Evolutionary conservation across 2,797 vertebrate species (phyloP), one percentile per base, ranked within the genome.

Genomic region (Champsocephalus esox): DNA sequence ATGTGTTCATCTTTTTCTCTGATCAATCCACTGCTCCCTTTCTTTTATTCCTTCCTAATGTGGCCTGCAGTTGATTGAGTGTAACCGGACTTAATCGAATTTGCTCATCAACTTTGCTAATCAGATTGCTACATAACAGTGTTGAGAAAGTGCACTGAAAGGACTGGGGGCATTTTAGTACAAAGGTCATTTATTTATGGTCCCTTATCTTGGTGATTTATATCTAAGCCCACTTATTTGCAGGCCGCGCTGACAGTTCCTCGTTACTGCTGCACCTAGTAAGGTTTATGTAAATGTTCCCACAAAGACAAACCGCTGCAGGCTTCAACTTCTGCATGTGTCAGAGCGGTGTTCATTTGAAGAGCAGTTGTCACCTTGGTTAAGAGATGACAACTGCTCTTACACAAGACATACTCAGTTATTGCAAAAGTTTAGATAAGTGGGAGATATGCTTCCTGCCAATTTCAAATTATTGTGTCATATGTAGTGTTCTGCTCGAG

Each of bases 121-220:
- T 80, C 21, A 67, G 48, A 46, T 61, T 4, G 56, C 41, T 64
- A 52, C 58, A 41, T 45, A 66, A 75, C 46, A 54, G 60, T 49
- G 41, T 4, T 80, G 24, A 62, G 71, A 56, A 77, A 75, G 73
- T 63, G 64, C 43, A 83, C 57, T 12, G 49, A 34, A 19, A 43
- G 57, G 50, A 72, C 65, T 48, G 14, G 75, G 70, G 75, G 70
- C 73, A 73, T 87, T 80, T 68, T 57, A n/a, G 87, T 85, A n/a
- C 89, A 91, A 92, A 90, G 87, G 82, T 73, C 85, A 52, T 32
- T 71, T 64, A 79, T 88, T 89, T 90, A 88, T 82, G 85, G 59
- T 28, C 5, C 10, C 68, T 83, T 84, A 89, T 90, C 89, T 81
- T 45, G 9, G 63, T 44, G 41, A 71, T 88, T 88, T 88, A 89